A percentile compares a stretch with the other conserved stretches of the same genome.
Conservation (phyloP, 2,113 vertebrate species). For the Polypterus senegalus region DNA sequence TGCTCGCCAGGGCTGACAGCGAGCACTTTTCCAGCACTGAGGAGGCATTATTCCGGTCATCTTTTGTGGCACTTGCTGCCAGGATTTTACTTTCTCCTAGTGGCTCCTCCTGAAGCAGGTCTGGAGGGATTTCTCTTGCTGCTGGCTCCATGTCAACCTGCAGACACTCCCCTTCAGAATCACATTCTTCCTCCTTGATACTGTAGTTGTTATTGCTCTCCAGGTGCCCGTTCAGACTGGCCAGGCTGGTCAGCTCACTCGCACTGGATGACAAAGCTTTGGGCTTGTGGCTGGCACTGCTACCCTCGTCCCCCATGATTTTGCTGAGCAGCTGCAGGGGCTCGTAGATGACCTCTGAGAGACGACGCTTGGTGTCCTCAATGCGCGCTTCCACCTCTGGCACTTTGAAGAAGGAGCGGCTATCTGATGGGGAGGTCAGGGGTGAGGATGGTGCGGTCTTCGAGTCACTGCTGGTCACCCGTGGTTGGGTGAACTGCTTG, state of each 20-base stretch:
- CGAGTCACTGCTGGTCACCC: conserved; percentile 70
- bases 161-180: conserved; percentile 57
- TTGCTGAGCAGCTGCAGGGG: conserved; percentile 93
- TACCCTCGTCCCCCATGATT: conserved; percentile 88
- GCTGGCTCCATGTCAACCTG: conserved; percentile 47
- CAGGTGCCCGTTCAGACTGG: conserved; percentile 72
- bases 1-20: conserved; percentile 78
- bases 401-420: conserved; percentile 94
- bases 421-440: conserved; percentile 75
- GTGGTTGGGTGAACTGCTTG: conserved; percentile 93
- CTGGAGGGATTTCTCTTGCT: conserved; percentile 18
- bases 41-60: conserved; percentile 44
- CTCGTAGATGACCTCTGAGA: conserved; percentile 94
- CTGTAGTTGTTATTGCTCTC: conserved; percentile 87
- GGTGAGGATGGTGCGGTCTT: conserved; percentile 95
- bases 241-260: conserved; percentile 74
- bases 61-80: conserved; percentile 41
- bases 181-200: conserved; percentile 90
- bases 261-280: conserved; percentile 90
- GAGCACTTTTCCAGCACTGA: conserved; percentile 78
- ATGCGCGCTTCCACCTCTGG: conserved; percentile 94
- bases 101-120: conserved; percentile 3
- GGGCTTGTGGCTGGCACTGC: conserved; percentile 58
- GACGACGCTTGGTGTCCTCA: conserved; percentile 86
- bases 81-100: conserved; percentile 11